Base-by-base conservation (phyloP, 2,113 vertebrate genomes). In the Nannobrachium achirus region DNA sequence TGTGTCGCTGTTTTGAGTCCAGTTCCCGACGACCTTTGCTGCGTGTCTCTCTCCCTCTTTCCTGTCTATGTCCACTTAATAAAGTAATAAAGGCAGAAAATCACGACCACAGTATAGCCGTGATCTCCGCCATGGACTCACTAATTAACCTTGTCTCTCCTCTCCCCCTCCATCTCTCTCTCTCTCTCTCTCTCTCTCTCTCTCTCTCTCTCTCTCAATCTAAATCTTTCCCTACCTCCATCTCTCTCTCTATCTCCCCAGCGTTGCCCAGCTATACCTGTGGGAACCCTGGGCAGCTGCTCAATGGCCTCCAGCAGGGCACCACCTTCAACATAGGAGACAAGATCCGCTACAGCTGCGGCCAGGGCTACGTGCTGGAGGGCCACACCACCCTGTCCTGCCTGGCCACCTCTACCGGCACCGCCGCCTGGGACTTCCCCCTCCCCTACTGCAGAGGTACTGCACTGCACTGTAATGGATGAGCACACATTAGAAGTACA, bases 371-470 rank as follows among this genome's bases (percentile, higher is more conserved):
- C 52, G 95, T 98, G 72, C 76, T 99, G 80, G 98, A 99, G 83
- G 98, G 98, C 9, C 98, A 99, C 1, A 97, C 97, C 0, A 87
- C 97, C 67, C 94, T 99, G 45, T 98, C 96, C 4, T 99, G 98
- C 87, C 94, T 97, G 0, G 93, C 95, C 53, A 92, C 84, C 19
- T 94, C 92, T 0, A 92, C 94, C 1, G 94, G 93, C 20, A 93
- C 93, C 0, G 96, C 98, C 65, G 95, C 94, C 33, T 99, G 98
- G 98, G 97, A 99, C 80, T 99, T 99, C 56, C 98, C 98, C 0
- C 92, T 99, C 16, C 98, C 98, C 8, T 95, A 96, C 92, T 99
- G 98, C 90, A 91, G 97, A 96, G 97, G 98, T 99, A 77, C n/a
- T n/a, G n/a, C n/a, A n/a, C n/a, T n/a, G n/a, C n/a, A n/a, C n/a